Base-by-base conservation (phyloP, 1,140 invertebrate genomes). In the Phymastichus coffea region DNA sequence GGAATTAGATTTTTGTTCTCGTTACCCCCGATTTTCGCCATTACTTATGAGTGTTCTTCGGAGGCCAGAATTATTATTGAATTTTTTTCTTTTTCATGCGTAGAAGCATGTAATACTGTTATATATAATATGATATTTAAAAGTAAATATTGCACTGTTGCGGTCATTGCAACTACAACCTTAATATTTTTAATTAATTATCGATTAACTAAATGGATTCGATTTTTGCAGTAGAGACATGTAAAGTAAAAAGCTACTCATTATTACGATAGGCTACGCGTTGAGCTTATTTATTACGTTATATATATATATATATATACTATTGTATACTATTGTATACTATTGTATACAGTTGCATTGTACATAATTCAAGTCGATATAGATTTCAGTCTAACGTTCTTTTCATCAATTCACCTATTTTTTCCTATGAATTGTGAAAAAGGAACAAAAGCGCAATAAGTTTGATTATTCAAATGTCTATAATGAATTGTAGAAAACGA, bases 251-350 rank as follows among this genome's bases (percentile, higher is more conserved):
- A 58, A 22, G 40, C 35, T 51, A 41, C 53, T 63, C 51, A 54
- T 55, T 63, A 53, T 64, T 30, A 53, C 15, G 26, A 67, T 67
- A 73, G 65, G 65, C 63, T 46, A 65, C 57, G 69, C 70, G 69
- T 72, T 71, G 74, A 77, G 73, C 74, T 76, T 77, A 77, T 77
- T 77, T 77, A 77, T 77, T 77, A 74, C 60, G 57, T 71, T 70
- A 70, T 61, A 54, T n/a, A n/a, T n/a, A n/a, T n/a, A n/a, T n/a
- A n/a, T n/a, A n/a, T n/a, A n/a, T n/a, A n/a, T n/a, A n/a, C n/a
- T n/a, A n/a, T n/a, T n/a, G n/a, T n/a, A n/a, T n/a, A n/a, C n/a
- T n/a, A n/a, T n/a, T n/a, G n/a, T n/a, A n/a, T 37, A 60, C 38
- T 54, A 52, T 54, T 60, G 57, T 69, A 70, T 67, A 68, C 66